These are phyloP conservation scores for Epinephelus malabaricus DNA, from an alignment of 2,797 vertebrate genomes.

Conservation along the genomic window DNA sequence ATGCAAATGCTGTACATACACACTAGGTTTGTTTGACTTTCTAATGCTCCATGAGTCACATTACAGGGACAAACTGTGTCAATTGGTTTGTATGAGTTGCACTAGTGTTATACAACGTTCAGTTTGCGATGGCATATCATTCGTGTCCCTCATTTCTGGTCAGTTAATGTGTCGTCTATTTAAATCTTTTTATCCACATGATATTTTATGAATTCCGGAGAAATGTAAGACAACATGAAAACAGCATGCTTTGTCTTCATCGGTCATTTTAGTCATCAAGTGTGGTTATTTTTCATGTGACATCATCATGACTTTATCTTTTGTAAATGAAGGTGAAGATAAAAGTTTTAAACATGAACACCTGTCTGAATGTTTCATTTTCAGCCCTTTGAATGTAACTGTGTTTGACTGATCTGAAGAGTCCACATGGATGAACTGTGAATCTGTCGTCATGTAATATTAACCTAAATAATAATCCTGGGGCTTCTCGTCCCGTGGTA, in stretches of 20 bases:
- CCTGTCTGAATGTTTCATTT: neutral
- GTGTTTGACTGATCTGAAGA: neutral
- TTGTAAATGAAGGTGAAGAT: conserved; percentile 67
- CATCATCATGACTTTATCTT: conserved; percentile 24
- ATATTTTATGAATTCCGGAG: conserved; percentile 41
- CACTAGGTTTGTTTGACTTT: conserved; percentile 1
- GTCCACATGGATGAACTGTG: neutral
- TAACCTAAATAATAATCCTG: neutral
- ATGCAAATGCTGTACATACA: conserved; percentile 17
- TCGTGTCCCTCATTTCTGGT: conserved; percentile 36
- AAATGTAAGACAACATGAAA: conserved; percentile 20
- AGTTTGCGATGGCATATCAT: neutral
- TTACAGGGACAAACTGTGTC: conserved; percentile 2
- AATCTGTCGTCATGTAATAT: neutral
- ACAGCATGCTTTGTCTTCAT: conserved; percentile 33
- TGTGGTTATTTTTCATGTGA: conserved; percentile 52
- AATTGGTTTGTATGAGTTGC: conserved; percentile 24
- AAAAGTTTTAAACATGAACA: conserved; percentile 39
- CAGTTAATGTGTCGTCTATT: conserved; percentile 31
- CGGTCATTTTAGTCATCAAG: conserved; percentile 39
- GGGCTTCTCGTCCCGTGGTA: neutral
- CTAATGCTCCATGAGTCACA: conserved; percentile 22
- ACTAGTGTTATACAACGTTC: conserved; percentile 27
- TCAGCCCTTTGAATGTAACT: neutral
- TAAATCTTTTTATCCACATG: conserved; percentile 44